Percentiles rank a stretch among this genome's conserved stretches.
Evolutionary conservation across 2,113 vertebrate genomes (phyloP).

Genomic region (Clinocottus analis): DNA sequence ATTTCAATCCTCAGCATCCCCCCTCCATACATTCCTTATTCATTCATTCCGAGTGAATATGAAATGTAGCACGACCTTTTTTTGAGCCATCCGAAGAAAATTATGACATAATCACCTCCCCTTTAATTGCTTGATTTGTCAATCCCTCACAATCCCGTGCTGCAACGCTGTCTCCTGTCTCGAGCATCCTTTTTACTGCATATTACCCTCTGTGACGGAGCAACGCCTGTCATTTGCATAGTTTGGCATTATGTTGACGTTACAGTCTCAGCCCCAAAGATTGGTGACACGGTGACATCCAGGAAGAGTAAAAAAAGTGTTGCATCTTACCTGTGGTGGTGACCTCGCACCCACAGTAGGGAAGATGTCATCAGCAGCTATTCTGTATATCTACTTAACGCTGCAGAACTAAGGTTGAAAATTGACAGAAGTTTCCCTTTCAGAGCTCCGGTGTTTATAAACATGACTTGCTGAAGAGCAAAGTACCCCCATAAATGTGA

Average conservation of each 20-base stretch:
- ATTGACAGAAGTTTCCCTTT: slow-evolving; percentile 41
- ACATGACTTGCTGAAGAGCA: slow-evolving; percentile 23
- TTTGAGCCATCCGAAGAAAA: slow-evolving; percentile 66
- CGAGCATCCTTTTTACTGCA: slow-evolving; percentile 42
- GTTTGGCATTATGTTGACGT: slow-evolving; percentile 52
- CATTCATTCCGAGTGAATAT: slow-evolving; percentile 77
- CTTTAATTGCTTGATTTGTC: slow-evolving; percentile 83
- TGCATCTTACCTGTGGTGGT: slow-evolving; percentile 5
- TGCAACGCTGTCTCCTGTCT: slow-evolving; percentile 32
- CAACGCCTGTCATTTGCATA: slow-evolving; percentile 52
- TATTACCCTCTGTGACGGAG: slow-evolving; percentile 49
- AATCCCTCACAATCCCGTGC: slow-evolving; percentile 52
- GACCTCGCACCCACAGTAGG: slow-evolving; percentile 13
- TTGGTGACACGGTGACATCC: slow-evolving; percentile 14
- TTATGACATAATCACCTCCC: slow-evolving; percentile 83
- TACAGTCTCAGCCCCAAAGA: slow-evolving; percentile 31
- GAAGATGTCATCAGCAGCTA: slow-evolving; percentile 14
- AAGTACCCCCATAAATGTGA: slow-evolving; percentile 53
- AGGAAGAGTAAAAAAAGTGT: slow-evolving; percentile 20
- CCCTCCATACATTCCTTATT: slow-evolving; percentile 55
- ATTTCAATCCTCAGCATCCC: slow-evolving; percentile 77
- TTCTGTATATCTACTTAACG: slow-evolving; percentile 8
- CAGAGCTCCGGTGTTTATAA: slow-evolving; percentile 48
- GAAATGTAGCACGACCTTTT: slow-evolving; percentile 72
- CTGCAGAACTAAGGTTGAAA: slow-evolving; percentile 32